Base-by-base conservation (phyloP, 2,113 vertebrate genomes). In the Syngnathus typhle region DNA sequence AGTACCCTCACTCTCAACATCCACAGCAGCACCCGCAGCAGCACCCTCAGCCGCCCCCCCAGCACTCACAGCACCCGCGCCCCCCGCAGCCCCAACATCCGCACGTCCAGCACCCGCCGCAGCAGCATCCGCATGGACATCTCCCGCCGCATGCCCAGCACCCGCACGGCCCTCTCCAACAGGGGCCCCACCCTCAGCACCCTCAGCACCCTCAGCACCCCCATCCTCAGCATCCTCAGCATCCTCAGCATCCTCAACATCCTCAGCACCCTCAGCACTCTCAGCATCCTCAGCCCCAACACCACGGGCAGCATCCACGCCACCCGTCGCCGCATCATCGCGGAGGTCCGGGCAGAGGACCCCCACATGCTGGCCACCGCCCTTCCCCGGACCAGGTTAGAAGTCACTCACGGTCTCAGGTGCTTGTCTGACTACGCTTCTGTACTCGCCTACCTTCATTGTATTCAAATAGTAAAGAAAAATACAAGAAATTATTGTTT, bases 341-440 rank as follows among this genome's bases (percentile, higher is more conserved):
- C 7, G 88, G 90, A 58, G 91, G 88, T 15, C 86, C 89, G 0
- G 73, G 79, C 46, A 79, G 91, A 69, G 90, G 94, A 82, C 92
- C 93, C 23, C 94, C 93, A 6, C 94, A 95, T 68, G 87, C 93
- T 80, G 96, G 95, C 84, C 97, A 98, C 86, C 93, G 96, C 79
- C 95, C 96, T 60, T 90, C 96, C 89, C 94, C 92, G 44, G 97
- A 99, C 84, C 97, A 96, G 95, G 96, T 97, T 60, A 90, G 81
- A 58, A 58, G 27, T 58, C 52, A 12, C 21, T 23, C 21, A 23
- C 9, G 12, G 27, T 56, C 27, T 56, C n/a, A 6, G 54, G 23
- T 55, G 21, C 23, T 27, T 46, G 44, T 46, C 44, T 46, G 44
- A 46, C 44, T 46, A 46, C 15, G 6, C 6, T 41, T 41, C 6